Percentiles rank a stretch among this genome's conserved stretches.
Evolutionary conservation across 1,140 invertebrate species (phyloP).

Genomic region (Scaptomyza montana): DNA sequence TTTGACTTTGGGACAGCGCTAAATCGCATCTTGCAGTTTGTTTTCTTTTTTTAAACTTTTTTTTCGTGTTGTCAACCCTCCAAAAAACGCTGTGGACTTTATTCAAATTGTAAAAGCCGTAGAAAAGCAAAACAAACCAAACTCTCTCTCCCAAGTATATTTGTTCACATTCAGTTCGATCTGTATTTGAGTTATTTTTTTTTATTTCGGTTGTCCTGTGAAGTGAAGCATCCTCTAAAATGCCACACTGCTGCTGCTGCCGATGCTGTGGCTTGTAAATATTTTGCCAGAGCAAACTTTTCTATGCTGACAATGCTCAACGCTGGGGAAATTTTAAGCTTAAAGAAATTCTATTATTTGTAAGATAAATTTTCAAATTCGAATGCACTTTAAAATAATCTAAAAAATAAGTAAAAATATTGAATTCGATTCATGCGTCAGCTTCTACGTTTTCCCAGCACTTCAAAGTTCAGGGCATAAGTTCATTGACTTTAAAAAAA

Average conservation of each 20-base stretch:
- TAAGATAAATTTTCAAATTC: neutral
- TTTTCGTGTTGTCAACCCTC: constrained; percentile 47
- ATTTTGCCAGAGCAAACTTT: constrained; percentile 54
- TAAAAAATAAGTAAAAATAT: neutral
- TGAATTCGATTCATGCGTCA: too few relatives aligned
- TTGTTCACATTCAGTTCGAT: constrained; percentile 67
- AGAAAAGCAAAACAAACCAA: constrained; percentile 50
- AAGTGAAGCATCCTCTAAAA: constrained; percentile 65
- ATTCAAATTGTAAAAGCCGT: constrained; percentile 57
- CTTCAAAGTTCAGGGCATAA: too few relatives aligned
- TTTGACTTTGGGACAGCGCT: constrained; percentile 33
- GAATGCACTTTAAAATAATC: too few relatives aligned
- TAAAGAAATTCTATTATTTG: constrained; percentile 1
- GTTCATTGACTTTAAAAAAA: neutral
- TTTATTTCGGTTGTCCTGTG: constrained; percentile 18
- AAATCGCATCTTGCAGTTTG: constrained; percentile 48
- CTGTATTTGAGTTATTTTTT: constrained; percentile 54
- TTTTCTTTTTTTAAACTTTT: too few relatives aligned
- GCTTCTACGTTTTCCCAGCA: too few relatives aligned
- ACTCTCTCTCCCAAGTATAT: constrained; percentile 47
- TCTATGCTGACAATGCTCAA: neutral
- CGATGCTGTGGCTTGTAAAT: constrained; percentile 55
- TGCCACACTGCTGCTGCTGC: constrained; percentile 24
- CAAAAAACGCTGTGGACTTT: constrained; percentile 10
- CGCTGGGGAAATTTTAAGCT: neutral